Evolutionary conservation across 2,888 invertebrate species (phyloP).

Genomic region (Troides oblongomaculatus): DNA sequence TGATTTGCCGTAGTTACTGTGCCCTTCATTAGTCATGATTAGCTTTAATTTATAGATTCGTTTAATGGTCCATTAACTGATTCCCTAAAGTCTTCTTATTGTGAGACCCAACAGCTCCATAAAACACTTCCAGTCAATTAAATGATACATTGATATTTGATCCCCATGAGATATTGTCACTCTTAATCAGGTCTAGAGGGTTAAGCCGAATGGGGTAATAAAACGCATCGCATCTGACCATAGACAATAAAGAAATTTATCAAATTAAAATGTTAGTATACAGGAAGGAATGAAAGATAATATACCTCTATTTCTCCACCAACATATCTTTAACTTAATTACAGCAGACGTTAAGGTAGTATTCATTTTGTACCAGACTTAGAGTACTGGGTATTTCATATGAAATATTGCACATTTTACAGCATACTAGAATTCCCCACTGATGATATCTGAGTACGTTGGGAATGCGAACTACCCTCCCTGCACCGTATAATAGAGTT

Average conservation of each 20-base stretch:
- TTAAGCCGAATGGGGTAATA: constrained; percentile 28
- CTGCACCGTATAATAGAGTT: constrained; percentile 13
- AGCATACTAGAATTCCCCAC: constrained; percentile 36
- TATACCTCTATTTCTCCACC: constrained; percentile 43
- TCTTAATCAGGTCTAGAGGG: constrained; percentile 42
- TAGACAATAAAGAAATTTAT: too few species aligned
- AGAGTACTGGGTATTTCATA: constrained; percentile 45
- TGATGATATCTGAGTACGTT: constrained; percentile 41
- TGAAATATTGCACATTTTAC: constrained; percentile 52
- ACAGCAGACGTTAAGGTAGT: constrained; percentile 38
- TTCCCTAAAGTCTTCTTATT: constrained; percentile 66
- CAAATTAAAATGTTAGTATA: neutral
- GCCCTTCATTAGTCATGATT: constrained; percentile 74
- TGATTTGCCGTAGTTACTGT: constrained; percentile 34
- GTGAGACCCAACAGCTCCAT: constrained; percentile 59
- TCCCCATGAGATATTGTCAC: constrained; percentile 43
- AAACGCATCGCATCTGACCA: neutral
- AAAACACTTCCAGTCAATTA: constrained; percentile 71
- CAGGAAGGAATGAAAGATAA: neutral
- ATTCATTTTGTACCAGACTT: constrained; percentile 48
- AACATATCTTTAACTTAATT: constrained; percentile 54
- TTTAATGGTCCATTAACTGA: constrained; percentile 72
- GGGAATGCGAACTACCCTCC: constrained; percentile 26
- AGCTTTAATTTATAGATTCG: constrained; percentile 73
- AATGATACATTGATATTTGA: constrained; percentile 57